Conservation (phyloP, 2,888 invertebrate genomes). For the Thyatira batis region DNA sequence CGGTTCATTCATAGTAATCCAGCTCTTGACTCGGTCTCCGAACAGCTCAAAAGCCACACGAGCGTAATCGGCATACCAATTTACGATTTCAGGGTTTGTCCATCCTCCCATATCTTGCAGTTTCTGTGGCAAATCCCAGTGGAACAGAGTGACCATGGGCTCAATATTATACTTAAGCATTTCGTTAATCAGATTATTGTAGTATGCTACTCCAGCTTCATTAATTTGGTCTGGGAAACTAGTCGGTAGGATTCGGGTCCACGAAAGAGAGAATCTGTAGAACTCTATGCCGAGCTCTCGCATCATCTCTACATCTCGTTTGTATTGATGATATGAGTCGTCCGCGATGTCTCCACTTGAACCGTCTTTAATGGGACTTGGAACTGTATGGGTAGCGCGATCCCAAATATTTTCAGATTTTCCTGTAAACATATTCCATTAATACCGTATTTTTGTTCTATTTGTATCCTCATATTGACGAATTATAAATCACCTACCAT, state of each 20-base stretch:
- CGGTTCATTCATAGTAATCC: constrained; percentile 84
- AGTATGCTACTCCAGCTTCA: constrained; percentile 57
- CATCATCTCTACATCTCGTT: constrained; percentile 77
- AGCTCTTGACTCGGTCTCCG: constrained; percentile 72
- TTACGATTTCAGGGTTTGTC: constrained; percentile 62
- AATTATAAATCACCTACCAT: constrained; percentile 48
- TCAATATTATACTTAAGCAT: constrained; percentile 81
- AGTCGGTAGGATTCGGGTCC: constrained; percentile 84
- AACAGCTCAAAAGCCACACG: constrained; percentile 59
- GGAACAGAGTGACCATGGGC: constrained; percentile 81
- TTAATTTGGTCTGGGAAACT: constrained; percentile 81
- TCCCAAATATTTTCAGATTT: constrained; percentile 85
- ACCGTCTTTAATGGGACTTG: constrained; percentile 73
- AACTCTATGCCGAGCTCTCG: constrained; percentile 69
- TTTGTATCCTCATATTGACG: constrained; percentile 8
- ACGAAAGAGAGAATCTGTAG: constrained; percentile 83
- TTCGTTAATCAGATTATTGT: constrained; percentile 78
- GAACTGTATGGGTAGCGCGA: constrained; percentile 67
- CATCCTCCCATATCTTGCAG: constrained; percentile 81
- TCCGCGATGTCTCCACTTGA: constrained; percentile 82
- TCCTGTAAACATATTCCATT: constrained; percentile 38
- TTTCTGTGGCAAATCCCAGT: constrained; percentile 78
- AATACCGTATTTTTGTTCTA: not conserved
- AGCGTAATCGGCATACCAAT: constrained; percentile 74
- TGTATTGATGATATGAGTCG: constrained; percentile 83